Conservation (phyloP, 1,140 invertebrate genomes). For the Sipha flava region DNA sequence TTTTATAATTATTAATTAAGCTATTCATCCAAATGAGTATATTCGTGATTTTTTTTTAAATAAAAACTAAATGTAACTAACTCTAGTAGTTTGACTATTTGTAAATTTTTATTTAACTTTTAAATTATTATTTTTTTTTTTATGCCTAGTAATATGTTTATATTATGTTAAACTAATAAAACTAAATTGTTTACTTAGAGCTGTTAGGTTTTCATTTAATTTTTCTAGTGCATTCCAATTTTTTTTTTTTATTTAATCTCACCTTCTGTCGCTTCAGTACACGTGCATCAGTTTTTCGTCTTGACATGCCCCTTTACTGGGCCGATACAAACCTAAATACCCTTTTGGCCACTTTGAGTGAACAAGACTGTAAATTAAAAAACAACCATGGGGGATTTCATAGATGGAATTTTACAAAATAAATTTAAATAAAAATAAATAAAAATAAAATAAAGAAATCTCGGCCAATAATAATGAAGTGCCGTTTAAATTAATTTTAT, state of each 20-base stretch:
- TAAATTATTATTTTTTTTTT: background rate
- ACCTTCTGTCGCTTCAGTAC: constrained; percentile 19
- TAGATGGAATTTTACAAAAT: constrained; percentile 18
- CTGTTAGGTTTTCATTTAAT: background rate
- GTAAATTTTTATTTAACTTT: background rate
- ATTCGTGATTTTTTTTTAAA: too few relatives aligned
- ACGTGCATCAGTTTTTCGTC: constrained; percentile 21
- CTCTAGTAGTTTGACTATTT: background rate
- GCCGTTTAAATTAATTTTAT: background rate
- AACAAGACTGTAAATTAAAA: constrained; percentile 30
- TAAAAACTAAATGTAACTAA: background rate
- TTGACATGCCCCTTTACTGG: constrained; percentile 17
- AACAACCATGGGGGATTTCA: constrained; percentile 22
- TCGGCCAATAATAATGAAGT: constrained; percentile 10
- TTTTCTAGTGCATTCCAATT: constrained; percentile 12
- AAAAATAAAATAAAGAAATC: background rate
- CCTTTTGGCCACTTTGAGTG: constrained; percentile 19
- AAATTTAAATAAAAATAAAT: background rate
- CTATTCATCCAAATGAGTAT: too few relatives aligned
- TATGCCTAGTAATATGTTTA: background rate
- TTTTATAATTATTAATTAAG: too few relatives aligned
- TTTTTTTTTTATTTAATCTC: constrained; percentile 9
- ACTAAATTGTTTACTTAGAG: background rate
- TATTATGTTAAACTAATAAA: background rate
- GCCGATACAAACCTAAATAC: constrained; percentile 22